phyloP scores from a whole-genome alignment of 2,113 vertebrate species.

The Gavialis gangeticus region DNA sequence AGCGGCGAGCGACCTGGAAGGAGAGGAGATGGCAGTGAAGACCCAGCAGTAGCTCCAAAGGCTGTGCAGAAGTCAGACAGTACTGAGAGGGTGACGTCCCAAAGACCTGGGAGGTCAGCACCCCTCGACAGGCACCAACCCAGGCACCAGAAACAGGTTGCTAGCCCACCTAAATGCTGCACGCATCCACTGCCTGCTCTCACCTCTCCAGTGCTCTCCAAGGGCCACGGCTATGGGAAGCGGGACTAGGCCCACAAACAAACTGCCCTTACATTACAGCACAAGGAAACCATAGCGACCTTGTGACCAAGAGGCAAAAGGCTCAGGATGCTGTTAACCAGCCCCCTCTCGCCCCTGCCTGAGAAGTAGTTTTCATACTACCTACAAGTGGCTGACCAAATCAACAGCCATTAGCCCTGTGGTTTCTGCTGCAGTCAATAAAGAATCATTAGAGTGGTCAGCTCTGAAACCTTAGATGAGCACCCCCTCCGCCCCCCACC shows the following conservation, averaged over 20 bases:
- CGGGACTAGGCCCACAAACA: not conserved
- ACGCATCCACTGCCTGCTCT: not conserved
- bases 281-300: not conserved
- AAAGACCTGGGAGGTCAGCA: not conserved
- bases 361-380: not conserved
- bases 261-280: not conserved
- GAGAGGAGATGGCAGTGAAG: constrained; percentile 1
- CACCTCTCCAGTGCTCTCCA: not conserved
- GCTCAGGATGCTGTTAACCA: too few relatives aligned
- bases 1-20: constrained; percentile 92
- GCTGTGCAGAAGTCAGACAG: not conserved
- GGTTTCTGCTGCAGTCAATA: constrained; percentile 72
- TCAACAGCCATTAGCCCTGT: constrained; percentile 65
- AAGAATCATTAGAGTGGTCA: constrained; percentile 73
- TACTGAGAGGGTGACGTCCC: not conserved
- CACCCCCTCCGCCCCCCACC: not conserved
- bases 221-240: not conserved
- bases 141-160: not conserved
- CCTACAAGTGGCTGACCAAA: constrained; percentile 61
- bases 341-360: not conserved
- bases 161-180: not conserved
- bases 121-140: not conserved
- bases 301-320: too few relatives aligned
- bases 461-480: constrained; percentile 68
- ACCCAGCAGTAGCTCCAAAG: not conserved